Percentiles rank a stretch among this genome's conserved stretches.
These are phyloP conservation scores for Cuniculus paca DNA, from an alignment of 2,797 vertebrate species.

Conservation along the genomic window DNA sequence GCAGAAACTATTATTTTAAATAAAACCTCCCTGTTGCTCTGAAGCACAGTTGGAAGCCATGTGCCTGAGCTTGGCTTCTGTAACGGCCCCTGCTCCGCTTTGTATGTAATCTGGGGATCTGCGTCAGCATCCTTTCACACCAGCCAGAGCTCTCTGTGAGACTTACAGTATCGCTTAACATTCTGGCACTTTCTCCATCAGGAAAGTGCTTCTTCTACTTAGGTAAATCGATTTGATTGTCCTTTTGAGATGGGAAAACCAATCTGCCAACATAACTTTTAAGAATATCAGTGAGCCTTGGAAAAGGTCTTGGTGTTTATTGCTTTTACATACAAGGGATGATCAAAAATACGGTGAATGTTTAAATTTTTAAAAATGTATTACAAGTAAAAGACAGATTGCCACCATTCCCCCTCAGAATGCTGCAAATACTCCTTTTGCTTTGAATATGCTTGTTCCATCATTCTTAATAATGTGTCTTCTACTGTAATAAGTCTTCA, in stretches of 20 bases:
- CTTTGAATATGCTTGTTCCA: not conserved
- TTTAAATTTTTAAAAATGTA: not conserved
- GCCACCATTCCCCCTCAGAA: not conserved
- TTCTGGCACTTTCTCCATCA: not conserved
- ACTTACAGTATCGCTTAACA: not conserved
- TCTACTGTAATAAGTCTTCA: not conserved
- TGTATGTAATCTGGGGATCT: not conserved
- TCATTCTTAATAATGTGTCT: not conserved
- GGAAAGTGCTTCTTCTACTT: not conserved
- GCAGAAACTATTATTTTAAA: not conserved
- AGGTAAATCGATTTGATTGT: not conserved
- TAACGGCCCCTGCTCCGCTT: not conserved
- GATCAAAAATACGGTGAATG: not conserved
- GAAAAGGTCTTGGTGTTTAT: not conserved
- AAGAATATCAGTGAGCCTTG: constrained; percentile 14
- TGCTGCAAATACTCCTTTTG: not conserved
- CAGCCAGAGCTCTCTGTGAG: not conserved
- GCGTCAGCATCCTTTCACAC: not conserved
- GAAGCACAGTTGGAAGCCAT: not conserved
- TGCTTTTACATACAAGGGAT: not conserved
- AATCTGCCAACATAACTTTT: not conserved
- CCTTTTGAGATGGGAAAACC: constrained; percentile 28
- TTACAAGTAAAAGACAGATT: not conserved
- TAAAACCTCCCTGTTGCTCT: not conserved
- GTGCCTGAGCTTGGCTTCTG: not conserved